phyloP scores from a whole-genome alignment of 2,113 vertebrate genomes.

The Oplegnathus fasciatus region DNA sequence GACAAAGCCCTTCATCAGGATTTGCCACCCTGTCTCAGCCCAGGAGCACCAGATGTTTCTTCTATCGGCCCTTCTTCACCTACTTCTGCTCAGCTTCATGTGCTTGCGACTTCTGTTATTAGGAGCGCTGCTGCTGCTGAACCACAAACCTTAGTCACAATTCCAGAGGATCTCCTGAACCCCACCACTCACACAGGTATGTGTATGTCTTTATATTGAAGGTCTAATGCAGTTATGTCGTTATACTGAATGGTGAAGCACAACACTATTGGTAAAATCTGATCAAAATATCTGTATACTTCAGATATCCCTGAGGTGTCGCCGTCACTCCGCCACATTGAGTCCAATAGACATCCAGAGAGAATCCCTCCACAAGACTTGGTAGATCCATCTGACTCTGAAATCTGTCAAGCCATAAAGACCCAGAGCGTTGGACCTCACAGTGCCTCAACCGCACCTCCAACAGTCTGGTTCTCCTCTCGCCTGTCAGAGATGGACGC shows the following conservation, averaged over 20 bases:
- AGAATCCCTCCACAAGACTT: constrained; percentile 58
- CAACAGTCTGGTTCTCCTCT: constrained; percentile 76
- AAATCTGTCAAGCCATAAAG: constrained; percentile 45
- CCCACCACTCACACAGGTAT: constrained; percentile 62
- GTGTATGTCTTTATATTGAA: not conserved
- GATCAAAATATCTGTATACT: constrained; percentile 15
- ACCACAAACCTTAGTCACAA: constrained; percentile 5
- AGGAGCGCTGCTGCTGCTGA: constrained; percentile 53
- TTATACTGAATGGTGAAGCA: not conserved
- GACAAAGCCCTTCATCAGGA: constrained; percentile 75
- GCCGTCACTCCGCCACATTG: constrained; percentile 12
- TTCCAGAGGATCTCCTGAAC: constrained; percentile 8
- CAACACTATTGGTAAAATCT: not conserved
- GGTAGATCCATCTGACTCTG: constrained; percentile 7
- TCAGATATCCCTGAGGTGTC: constrained; percentile 44
- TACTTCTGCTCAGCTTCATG: constrained; percentile 83
- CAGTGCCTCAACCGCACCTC: constrained; percentile 28
- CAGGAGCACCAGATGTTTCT: constrained; percentile 58
- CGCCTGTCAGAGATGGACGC: constrained; percentile 87
- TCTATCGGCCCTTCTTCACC: constrained; percentile 64
- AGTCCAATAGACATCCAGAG: constrained; percentile 42
- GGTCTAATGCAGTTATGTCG: not conserved
- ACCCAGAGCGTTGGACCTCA: constrained; percentile 7
- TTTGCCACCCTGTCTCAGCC: constrained; percentile 57
- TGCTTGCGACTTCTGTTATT: constrained; percentile 78